Conservation (phyloP, 2,888 invertebrate genomes). For the Leptinotarsa juncta region DNA sequence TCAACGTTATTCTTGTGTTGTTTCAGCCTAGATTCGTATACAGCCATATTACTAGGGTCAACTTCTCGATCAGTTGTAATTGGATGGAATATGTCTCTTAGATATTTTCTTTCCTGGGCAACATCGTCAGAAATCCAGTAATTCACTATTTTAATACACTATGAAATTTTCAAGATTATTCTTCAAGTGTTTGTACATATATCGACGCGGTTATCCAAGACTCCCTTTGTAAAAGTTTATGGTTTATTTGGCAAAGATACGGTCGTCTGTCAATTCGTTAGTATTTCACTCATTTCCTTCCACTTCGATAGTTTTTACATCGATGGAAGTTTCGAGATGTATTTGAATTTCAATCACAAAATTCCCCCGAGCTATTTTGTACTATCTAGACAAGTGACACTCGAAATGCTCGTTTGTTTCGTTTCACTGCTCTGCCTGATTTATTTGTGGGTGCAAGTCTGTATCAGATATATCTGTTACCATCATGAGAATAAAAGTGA, state of each 20-base stretch:
- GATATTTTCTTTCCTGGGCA: no score
- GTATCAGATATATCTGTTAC: not conserved
- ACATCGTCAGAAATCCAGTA: no score
- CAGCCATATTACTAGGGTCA: no score
- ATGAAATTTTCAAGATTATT: no score
- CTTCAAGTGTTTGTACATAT: not conserved
- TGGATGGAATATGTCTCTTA: no score
- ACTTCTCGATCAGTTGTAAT: no score
- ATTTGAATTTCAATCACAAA: constrained; percentile 53
- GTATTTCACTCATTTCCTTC: constrained; percentile 20
- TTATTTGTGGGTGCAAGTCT: not conserved
- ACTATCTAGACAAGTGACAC: constrained; percentile 51
- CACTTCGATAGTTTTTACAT: constrained; percentile 40
- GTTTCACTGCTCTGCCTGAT: not conserved
- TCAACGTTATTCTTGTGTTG: no score
- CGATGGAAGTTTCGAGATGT: constrained; percentile 45
- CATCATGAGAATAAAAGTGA: not conserved
- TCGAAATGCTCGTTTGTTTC: constrained; percentile 31
- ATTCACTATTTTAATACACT: no score
- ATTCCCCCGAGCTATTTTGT: constrained; percentile 47
- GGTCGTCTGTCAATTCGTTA: not conserved
- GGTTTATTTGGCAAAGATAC: not conserved
- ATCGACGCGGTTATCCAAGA: not conserved
- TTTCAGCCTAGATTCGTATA: no score
- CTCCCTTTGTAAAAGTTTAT: not conserved